phyloP scores from a whole-genome alignment of 2,888 invertebrate genomes.

The Parasteatoda lunata region DNA sequence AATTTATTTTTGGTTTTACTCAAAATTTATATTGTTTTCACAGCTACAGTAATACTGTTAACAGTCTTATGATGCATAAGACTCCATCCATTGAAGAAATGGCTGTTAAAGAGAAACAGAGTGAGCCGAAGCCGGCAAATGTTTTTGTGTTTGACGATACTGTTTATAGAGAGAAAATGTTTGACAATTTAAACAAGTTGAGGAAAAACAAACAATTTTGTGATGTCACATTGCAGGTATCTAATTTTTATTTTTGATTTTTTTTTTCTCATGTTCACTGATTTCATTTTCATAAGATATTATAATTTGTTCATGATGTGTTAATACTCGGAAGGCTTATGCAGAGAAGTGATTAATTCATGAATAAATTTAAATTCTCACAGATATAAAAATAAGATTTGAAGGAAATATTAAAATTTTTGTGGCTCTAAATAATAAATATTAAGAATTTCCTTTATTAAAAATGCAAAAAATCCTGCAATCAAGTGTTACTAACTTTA shows the following conservation, averaged over 20 bases:
- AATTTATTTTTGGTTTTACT: no score
- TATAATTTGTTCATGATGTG: no score
- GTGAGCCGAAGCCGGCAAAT: slow-evolving; percentile 37
- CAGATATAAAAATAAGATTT: no score
- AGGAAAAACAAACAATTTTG: slow-evolving; percentile 89
- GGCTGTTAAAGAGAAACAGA: slow-evolving; percentile 60
- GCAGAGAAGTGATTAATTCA: no score
- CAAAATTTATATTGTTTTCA: not conserved
- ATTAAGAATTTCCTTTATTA: no score
- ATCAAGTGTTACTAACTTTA: no score
- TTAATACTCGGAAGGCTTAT: no score
- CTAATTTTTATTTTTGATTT: not conserved
- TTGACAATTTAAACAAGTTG: slow-evolving; percentile 84
- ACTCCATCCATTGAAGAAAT: slow-evolving; percentile 45
- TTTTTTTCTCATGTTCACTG: not conserved
- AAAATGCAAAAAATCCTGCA: no score
- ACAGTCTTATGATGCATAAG: slow-evolving; percentile 53
- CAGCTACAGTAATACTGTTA: slow-evolving; percentile 44
- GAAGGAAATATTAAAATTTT: no score
- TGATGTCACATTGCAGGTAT: slow-evolving; percentile 86
- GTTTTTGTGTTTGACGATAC: slow-evolving; percentile 72
- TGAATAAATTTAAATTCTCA: no score
- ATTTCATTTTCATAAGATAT: not conserved
- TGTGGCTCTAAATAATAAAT: no score
- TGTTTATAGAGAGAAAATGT: slow-evolving; percentile 75